Evolutionary conservation across 2,797 vertebrate genomes (phyloP).

Genomic region (Stomatorhinus walkeri): DNA sequence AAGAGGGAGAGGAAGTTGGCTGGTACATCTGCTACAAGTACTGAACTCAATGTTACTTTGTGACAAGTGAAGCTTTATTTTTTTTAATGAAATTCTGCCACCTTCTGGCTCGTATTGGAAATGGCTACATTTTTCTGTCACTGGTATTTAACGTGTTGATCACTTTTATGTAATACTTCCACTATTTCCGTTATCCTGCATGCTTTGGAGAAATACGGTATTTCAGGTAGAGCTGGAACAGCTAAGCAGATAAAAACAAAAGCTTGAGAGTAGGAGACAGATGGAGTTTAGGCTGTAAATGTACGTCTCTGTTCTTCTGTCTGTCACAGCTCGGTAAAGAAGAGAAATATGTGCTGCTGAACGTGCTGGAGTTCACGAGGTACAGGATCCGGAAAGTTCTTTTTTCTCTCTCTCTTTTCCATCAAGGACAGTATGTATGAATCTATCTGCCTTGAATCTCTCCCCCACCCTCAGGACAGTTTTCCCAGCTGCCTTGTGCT

Average conservation of each 20-base stretch:
- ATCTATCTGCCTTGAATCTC: neutral
- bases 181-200: neutral
- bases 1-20: neutral
- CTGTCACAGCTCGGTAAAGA: constrained; percentile 71
- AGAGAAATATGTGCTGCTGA: constrained; percentile 86
- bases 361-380: constrained; percentile 95
- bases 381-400: constrained; percentile 30
- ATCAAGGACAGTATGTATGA: neutral
- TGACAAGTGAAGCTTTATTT: neutral
- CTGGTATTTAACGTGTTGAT: neutral
- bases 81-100: constrained; percentile 10
- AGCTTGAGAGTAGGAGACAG: neutral
- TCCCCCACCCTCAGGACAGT: too few species aligned
- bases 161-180: neutral
- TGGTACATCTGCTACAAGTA: neutral
- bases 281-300: neutral
- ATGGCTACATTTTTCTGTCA: neutral
- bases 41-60: neutral
- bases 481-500: neutral
- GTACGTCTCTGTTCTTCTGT: constrained; percentile 24
- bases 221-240: neutral
- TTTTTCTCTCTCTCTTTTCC: neutral
- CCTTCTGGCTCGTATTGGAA: neutral
- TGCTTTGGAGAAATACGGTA: neutral
- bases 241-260: neutral